Percentiles rank a stretch among this genome's conserved stretches.
phyloP scores from a whole-genome alignment of 2,113 vertebrate genomes.

The Epinephelus moara region DNA sequence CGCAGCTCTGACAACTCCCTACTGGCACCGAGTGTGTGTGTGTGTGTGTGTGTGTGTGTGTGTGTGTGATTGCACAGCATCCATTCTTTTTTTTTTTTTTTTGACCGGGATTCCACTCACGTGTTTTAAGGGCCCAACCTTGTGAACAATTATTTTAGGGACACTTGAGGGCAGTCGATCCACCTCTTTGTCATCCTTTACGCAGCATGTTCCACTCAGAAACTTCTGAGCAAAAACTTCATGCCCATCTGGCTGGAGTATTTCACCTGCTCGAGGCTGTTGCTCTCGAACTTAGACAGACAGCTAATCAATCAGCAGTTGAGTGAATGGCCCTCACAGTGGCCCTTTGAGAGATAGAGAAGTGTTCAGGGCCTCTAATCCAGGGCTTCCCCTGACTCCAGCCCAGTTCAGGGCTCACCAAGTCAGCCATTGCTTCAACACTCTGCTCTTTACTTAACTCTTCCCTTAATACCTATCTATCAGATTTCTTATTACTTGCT shows the following conservation, averaged over 20 bases:
- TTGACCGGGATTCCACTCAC: slow-evolving; percentile 2
- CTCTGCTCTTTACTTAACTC: not conserved
- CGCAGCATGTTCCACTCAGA: not conserved
- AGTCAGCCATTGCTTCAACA: not conserved
- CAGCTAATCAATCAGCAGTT: slow-evolving; percentile 62
- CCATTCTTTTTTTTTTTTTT: slow-evolving; percentile 19
- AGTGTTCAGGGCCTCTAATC: slow-evolving; percentile 44
- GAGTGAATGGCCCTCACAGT: slow-evolving; percentile 47
- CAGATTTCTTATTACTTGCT: not conserved
- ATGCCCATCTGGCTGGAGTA: slow-evolving; percentile 15
- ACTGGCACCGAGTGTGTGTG: slow-evolving; percentile 47
- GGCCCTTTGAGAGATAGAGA: slow-evolving; percentile 31
- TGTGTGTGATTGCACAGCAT: slow-evolving; percentile 32
- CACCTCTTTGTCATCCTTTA: not conserved
- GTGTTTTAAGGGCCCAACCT: slow-evolving; percentile 10
- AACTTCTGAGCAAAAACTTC: slow-evolving; percentile 16
- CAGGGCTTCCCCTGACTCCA: slow-evolving; percentile 22
- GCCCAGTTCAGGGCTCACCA: not conserved
- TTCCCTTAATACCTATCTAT: not conserved
- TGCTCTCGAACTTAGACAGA: slow-evolving; percentile 44
- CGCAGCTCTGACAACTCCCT: slow-evolving; percentile 58
- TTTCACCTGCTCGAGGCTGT: slow-evolving; percentile 22
- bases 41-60: slow-evolving; percentile 27
- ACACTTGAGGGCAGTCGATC: not conserved
- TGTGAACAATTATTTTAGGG: not conserved